phyloP scores from a whole-genome alignment of 2,797 vertebrate species.

The Argyrosomus regius region DNA sequence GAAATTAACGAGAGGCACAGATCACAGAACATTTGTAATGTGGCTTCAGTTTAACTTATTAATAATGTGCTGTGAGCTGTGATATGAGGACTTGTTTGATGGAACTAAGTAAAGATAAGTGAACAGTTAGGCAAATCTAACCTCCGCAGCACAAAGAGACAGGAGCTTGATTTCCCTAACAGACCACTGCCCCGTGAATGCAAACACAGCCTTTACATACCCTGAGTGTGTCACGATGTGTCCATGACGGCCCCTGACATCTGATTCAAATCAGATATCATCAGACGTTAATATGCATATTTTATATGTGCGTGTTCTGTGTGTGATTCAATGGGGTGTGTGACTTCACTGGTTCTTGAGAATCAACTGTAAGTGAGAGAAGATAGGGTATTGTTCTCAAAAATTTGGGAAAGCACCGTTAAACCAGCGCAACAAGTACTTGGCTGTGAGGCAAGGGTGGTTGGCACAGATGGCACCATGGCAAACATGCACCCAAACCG shows the following conservation, averaged over 20 bases:
- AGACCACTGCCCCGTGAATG: conserved; percentile 49
- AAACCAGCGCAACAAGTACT: conserved; percentile 68
- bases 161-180: conserved; percentile 75
- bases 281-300: background rate
- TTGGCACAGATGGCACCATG: conserved; percentile 12
- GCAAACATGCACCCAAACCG: conserved; percentile 70
- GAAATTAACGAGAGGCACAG: background rate
- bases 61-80: conserved; percentile 27
- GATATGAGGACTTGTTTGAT: conserved; percentile 51
- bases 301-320: background rate
- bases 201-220: conserved; percentile 62
- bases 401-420: conserved; percentile 44
- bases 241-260: conserved; percentile 10
- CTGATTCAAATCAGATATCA: conserved; percentile 38
- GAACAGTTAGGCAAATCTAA: conserved; percentile 80
- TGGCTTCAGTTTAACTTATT: conserved; percentile 29
- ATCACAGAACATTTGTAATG: conserved; percentile 22
- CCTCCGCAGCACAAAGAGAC: conserved; percentile 54
- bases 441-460: background rate
- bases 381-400: background rate
- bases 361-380: background rate
- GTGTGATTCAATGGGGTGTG: conserved; percentile 1
- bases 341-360: background rate
- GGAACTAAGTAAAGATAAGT: conserved; percentile 53
- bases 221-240: background rate